Evolutionary conservation across 2,113 vertebrate species (phyloP).

Genomic region (Saguinus midas): DNA sequence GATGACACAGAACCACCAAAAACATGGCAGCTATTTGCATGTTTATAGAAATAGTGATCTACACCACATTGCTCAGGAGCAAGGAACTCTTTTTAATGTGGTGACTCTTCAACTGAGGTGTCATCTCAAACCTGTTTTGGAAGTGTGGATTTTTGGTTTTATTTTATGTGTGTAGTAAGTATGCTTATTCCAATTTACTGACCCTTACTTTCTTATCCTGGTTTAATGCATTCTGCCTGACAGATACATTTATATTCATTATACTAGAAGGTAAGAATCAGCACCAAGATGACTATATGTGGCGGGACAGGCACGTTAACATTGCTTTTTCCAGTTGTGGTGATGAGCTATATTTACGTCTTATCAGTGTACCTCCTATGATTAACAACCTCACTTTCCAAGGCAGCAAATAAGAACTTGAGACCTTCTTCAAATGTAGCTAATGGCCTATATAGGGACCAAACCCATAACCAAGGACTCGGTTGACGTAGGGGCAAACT

Average conservation of each 20-base stretch:
- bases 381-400: background rate
- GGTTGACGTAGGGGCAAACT: background rate
- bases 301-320: background rate
- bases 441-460: background rate
- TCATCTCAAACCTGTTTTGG: background rate
- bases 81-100: background rate
- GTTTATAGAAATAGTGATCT: background rate
- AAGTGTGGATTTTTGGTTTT: background rate
- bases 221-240: background rate
- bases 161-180: background rate
- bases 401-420: background rate
- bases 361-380: background rate
- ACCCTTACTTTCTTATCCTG: background rate
- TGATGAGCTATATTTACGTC: background rate
- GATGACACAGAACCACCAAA: background rate
- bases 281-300: background rate
- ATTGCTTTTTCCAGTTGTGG: background rate
- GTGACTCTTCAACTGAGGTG: background rate
- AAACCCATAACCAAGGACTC: background rate
- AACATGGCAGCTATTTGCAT: background rate
- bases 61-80: background rate
- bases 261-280: background rate
- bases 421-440: background rate
- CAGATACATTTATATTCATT: background rate
- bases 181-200: background rate